Base-by-base conservation (phyloP, 2,888 invertebrate species). In the Perdita meconis region DNA sequence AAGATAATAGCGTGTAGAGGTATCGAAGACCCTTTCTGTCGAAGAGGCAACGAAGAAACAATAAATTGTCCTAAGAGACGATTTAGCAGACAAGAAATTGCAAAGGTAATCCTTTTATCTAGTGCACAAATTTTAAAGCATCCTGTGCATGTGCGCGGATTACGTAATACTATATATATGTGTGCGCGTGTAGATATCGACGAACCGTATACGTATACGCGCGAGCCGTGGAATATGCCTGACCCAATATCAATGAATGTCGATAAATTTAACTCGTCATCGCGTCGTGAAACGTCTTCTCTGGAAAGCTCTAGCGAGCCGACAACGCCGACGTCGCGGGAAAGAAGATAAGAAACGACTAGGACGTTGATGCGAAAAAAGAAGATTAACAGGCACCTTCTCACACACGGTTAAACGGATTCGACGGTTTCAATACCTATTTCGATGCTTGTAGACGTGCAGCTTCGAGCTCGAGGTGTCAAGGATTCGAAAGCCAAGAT, bases 161-260 rank as follows among this genome's bases (percentile, higher is more conserved):
- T 30, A 30, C 30, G 30, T 30, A 30, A 30, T 30, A 6, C 16
- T 44, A 16, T 19, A 19, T 19, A 44, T 8, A 16, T 16, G 16
- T 47, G 1, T 10, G 19, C 47, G 16, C 19, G 47, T 10, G 16
- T 12, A 47, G 22, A 19, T 30, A 22, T 22, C 2, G 22, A 19
- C 44, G 1, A 44, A n/a, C 44, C 16, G 47, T 22, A 0, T 10
- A 47, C 22, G 19, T 2, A 16, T 44, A 34, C 40, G 19, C 55
- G 42, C 13, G n/a, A n/a, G n/a, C 8, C 30, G n/a, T 42, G 13
- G 55, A 55, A 34, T 16, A 65, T 34, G 19, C 65, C 30, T 56
- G 65, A 55, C 55, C 65, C 55, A 42, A 30, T 65, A 65, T 56
- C 42, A 65, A 65, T 65, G 65, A 55, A 55, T 42, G 55, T 65